These are phyloP conservation scores for Periphyllus acericola DNA, from an alignment of 2,888 invertebrate genomes.

Conservation along the genomic window DNA sequence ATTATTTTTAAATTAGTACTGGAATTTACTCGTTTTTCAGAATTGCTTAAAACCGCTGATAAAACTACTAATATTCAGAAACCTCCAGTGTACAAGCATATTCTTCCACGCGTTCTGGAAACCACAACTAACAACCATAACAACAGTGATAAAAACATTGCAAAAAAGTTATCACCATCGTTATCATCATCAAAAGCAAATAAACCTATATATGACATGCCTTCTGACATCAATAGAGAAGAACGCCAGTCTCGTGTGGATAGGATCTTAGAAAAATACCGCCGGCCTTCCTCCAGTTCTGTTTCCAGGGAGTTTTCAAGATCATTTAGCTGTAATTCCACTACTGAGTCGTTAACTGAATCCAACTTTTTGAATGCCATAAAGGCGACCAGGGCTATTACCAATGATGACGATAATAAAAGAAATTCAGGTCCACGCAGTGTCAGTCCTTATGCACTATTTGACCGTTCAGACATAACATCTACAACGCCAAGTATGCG, in stretches of 20 bases:
- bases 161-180: background rate
- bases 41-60: conserved; percentile 29
- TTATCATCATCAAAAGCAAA: background rate
- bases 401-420: background rate
- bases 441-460: conserved; percentile 64
- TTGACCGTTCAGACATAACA: conserved; percentile 8
- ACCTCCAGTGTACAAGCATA: conserved; percentile 45
- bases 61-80: conserved; percentile 54
- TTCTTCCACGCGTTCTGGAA: conserved; percentile 48
- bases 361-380: background rate
- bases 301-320: conserved; percentile 34
- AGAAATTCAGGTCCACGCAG: conserved; percentile 62
- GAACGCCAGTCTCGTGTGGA: conserved; percentile 52
- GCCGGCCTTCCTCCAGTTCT: conserved; percentile 30
- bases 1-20: background rate
- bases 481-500: background rate
- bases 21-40: conserved; percentile 39
- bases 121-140: conserved; percentile 25
- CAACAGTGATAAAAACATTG: background rate
- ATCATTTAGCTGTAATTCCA: conserved; percentile 37
- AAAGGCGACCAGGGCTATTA: background rate
- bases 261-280: conserved; percentile 47
- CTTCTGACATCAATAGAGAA: background rate
- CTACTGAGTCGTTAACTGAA: background rate
- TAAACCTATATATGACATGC: background rate